These are phyloP conservation scores for Phrynocephalus vlangalii DNA, from an alignment of 2,797 vertebrate genomes.

Conservation along the genomic window DNA sequence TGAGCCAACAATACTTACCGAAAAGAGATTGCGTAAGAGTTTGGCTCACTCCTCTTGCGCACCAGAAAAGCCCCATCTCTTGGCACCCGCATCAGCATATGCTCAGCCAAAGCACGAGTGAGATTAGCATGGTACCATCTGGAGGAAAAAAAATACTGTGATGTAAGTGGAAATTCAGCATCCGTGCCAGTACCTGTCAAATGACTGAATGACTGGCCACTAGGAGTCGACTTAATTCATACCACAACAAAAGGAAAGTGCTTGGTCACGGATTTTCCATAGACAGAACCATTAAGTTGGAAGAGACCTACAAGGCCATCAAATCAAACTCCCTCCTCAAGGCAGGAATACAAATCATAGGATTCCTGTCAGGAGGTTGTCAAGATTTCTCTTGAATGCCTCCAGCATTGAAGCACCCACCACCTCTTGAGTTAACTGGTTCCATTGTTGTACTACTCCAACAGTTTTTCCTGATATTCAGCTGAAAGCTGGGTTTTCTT, in stretches of 20 bases:
- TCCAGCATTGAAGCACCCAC: no score
- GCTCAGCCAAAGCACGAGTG: conserved; percentile 92
- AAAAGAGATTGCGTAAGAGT: conserved; percentile 98
- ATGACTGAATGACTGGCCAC: not conserved
- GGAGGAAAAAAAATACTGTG: not conserved
- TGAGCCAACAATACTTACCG: conserved; percentile 76
- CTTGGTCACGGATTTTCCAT: not conserved
- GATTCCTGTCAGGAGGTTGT: no score
- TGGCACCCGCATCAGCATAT: conserved; percentile 98
- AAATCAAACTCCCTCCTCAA: no score
- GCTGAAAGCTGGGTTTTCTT: no score
- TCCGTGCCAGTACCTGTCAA: no score
- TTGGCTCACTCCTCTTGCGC: conserved; percentile 92
- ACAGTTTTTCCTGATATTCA: no score
- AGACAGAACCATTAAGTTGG: not conserved
- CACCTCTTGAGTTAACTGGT: no score
- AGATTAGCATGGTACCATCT: conserved; percentile 98
- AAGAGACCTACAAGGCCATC: no score
- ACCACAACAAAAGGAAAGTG: not conserved
- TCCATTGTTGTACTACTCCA: no score
- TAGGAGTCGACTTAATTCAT: not conserved
- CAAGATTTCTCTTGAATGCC: no score
- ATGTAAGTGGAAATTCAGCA: not conserved
- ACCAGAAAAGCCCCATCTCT: conserved; percentile 97
- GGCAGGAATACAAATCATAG: no score